These are phyloP conservation scores for Hirudinaria manillensis DNA, from an alignment of 2,888 invertebrate genomes.

Conservation along the genomic window DNA sequence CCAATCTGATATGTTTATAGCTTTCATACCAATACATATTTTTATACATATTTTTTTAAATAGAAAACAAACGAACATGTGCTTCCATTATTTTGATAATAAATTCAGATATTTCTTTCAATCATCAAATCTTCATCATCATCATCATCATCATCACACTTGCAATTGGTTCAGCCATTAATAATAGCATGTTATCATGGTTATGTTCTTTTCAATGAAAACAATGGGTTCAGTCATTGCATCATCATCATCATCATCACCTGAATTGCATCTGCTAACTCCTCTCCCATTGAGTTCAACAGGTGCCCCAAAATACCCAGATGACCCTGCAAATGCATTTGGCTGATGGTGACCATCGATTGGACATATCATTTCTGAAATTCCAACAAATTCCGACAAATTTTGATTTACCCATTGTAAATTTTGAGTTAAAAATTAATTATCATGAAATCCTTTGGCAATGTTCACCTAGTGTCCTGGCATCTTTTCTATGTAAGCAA, in stretches of 20 bases:
- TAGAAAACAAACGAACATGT: too few relatives aligned
- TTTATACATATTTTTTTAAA: too few relatives aligned
- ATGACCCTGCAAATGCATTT: neutral
- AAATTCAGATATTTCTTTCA: neutral
- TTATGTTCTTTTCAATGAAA: neutral
- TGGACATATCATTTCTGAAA: conserved; percentile 3
- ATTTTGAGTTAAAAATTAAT: too few relatives aligned
- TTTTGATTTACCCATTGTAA: too few relatives aligned
- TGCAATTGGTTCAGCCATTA: neutral
- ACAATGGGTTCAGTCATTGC: neutral
- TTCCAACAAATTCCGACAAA: neutral
- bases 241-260: neutral
- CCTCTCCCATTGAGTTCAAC: conserved; percentile 3
- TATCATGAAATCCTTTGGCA: too few relatives aligned
- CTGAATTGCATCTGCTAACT: neutral
- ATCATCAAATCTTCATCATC: too few relatives aligned
- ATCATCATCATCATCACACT: neutral
- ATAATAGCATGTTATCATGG: neutral
- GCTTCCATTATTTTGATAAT: too few relatives aligned
- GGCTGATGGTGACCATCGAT: neutral
- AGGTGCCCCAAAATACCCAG: neutral
- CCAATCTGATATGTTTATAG: too few relatives aligned
- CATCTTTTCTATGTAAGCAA: too few relatives aligned
- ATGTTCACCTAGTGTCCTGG: too few relatives aligned
- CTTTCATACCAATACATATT: too few relatives aligned